A percentile compares a stretch with the other conserved stretches of the same genome.
Evolutionary conservation across 2,797 vertebrate genomes (phyloP).

Genomic region (Potorous gilbertii): DNA sequence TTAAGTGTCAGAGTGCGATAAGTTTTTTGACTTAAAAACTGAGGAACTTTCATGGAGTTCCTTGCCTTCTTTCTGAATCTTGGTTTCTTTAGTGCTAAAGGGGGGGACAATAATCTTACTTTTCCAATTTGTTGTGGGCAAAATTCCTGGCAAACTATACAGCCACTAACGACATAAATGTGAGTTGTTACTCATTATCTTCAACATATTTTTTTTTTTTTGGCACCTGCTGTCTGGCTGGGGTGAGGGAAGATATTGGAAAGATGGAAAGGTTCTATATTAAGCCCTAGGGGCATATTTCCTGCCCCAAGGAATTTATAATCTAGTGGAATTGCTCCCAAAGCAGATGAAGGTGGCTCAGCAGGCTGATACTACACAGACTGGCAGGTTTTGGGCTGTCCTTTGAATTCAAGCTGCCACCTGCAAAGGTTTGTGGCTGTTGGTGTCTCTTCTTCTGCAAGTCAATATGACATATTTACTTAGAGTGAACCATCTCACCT

Average conservation of each 20-base stretch:
- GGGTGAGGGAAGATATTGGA: not conserved
- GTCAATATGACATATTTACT: conserved; percentile 13
- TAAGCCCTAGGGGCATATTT: not conserved
- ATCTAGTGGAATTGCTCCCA: conserved; percentile 9
- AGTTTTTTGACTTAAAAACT: not conserved
- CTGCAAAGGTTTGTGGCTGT: not conserved
- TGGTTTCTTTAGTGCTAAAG: not conserved
- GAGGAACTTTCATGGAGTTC: not conserved
- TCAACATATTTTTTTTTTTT: conserved; percentile 3
- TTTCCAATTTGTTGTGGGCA: not conserved
- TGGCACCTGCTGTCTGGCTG: not conserved
- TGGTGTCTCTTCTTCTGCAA: not conserved
- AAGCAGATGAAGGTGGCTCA: not conserved
- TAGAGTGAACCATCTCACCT: conserved; percentile 4
- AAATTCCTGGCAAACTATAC: not conserved
- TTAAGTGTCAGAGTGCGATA: not conserved
- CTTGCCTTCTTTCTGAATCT: not conserved
- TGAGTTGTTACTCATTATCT: not conserved
- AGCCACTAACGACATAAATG: not conserved
- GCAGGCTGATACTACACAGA: not conserved
- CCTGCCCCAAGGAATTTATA: conserved; percentile 15
- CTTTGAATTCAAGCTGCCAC: not conserved
- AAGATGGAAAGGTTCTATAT: conserved; percentile 39
- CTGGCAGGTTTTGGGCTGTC: conserved; percentile 10
- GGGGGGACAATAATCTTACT: not conserved